A percentile compares a stretch with the other conserved stretches of the same genome.
Evolutionary conservation across 2,113 vertebrate genomes (phyloP).

Genomic region (Erpornis zantholeuca): DNA sequence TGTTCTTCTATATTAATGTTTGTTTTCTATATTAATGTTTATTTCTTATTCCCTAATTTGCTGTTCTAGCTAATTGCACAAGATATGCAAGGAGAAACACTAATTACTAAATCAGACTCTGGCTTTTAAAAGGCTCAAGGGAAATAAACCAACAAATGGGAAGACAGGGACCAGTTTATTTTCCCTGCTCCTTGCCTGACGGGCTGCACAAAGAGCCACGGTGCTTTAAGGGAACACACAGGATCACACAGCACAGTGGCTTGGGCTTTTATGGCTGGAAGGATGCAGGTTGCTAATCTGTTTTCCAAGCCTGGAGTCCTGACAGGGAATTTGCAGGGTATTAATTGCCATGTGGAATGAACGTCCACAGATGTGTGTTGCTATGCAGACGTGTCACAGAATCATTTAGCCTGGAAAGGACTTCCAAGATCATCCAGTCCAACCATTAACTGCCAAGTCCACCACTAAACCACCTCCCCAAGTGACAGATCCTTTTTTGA

Average conservation of each 20-base stretch:
- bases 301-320: background rate
- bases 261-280: background rate
- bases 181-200: background rate
- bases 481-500: background rate
- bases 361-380: fast-evolving
- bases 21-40: background rate
- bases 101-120: conserved; percentile 40
- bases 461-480: background rate
- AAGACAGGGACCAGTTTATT: conserved; percentile 23
- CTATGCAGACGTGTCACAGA: background rate
- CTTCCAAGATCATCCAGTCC: background rate
- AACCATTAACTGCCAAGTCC: background rate
- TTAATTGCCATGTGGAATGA: background rate
- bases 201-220: background rate
- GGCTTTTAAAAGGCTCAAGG: background rate
- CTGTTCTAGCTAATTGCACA: conserved; percentile 38
- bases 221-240: background rate
- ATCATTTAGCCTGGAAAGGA: background rate
- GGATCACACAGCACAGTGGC: background rate
- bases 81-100: conserved; percentile 13
- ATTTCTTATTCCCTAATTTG: conserved; percentile 40
- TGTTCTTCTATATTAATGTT: background rate
- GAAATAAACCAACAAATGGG: conserved; percentile 36
- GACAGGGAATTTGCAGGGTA: background rate
- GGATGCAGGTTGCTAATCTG: background rate